Evolutionary conservation across 2,797 vertebrate species (phyloP).

Genomic region (Chelon auratus): DNA sequence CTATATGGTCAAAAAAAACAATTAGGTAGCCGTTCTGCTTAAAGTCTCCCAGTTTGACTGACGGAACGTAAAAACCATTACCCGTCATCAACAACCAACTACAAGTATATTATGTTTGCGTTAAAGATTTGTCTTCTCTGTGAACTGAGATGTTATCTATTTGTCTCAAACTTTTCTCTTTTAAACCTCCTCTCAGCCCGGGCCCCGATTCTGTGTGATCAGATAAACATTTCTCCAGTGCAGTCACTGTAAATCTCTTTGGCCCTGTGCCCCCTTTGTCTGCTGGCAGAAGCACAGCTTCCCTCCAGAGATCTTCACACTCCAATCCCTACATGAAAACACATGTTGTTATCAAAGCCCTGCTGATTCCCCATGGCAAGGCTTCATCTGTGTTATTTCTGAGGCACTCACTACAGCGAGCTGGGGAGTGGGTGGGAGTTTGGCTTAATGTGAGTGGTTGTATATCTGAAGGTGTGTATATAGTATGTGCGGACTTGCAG

Average conservation of each 20-base stretch:
- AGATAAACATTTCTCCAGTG: constrained; percentile 51
- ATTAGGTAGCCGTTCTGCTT: not conserved
- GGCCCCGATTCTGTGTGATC: constrained; percentile 28
- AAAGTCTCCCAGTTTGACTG: not conserved
- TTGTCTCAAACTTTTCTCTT: not conserved
- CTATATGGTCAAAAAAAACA: constrained; percentile 8
- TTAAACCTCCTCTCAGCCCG: constrained; percentile 13
- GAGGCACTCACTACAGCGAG: constrained; percentile 16
- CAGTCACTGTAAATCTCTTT: constrained; percentile 43
- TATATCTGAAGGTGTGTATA: constrained; percentile 19
- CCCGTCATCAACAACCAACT: not conserved
- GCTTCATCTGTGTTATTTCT: constrained; percentile 54
- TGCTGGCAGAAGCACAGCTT: constrained; percentile 42
- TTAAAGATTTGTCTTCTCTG: not conserved
- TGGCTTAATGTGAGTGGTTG: constrained; percentile 23
- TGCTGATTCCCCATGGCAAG: constrained; percentile 44
- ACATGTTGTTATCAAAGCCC: constrained; percentile 66
- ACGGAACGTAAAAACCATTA: not conserved
- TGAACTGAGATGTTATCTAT: constrained; percentile 8
- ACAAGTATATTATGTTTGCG: not conserved
- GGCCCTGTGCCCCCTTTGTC: constrained; percentile 39
- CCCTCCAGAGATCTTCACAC: constrained; percentile 56
- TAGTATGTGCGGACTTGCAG: not conserved
- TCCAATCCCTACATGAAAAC: constrained; percentile 66
- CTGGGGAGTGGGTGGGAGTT: constrained; percentile 51